phyloP scores from a whole-genome alignment of 1,140 invertebrate genomes.

The Tetramorium simillimum region DNA sequence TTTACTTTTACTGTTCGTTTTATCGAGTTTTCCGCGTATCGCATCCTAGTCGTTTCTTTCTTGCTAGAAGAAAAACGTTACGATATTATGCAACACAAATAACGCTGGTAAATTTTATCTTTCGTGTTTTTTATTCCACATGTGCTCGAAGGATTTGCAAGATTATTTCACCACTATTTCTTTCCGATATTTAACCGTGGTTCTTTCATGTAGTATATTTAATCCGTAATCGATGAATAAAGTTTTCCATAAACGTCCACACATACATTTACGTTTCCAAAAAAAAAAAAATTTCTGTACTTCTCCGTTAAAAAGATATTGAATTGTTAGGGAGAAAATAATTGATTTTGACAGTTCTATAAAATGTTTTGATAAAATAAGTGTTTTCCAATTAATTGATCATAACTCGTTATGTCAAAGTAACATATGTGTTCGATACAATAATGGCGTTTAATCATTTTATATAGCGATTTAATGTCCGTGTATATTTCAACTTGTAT shows the following conservation, averaged over 20 bases:
- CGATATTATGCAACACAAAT: conserved; percentile 21
- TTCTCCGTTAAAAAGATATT: background rate
- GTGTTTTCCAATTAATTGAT: background rate
- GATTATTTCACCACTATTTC: conserved; percentile 6
- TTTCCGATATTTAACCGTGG: background rate
- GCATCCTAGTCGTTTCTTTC: background rate
- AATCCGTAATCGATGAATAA: background rate
- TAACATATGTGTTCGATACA: background rate
- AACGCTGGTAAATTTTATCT: conserved; percentile 23
- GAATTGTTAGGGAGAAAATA: background rate
- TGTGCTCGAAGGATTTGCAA: background rate
- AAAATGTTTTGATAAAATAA: background rate
- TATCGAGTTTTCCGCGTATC: conserved; percentile 2
- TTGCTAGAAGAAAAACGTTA: background rate
- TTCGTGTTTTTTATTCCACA: background rate
- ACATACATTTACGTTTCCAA: background rate
- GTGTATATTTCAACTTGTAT: background rate
- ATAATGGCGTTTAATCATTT: background rate
- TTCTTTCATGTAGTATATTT: background rate
- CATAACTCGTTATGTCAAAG: background rate
- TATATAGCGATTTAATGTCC: conserved; percentile 1
- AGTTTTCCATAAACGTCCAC: background rate
- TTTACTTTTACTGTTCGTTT: background rate
- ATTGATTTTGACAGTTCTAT: background rate
- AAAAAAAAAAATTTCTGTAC: background rate